Percentiles rank a stretch among this genome's conserved stretches.
These are phyloP conservation scores for Drosophila prolongata DNA, from an alignment of 2,888 invertebrate species.

Conservation along the genomic window DNA sequence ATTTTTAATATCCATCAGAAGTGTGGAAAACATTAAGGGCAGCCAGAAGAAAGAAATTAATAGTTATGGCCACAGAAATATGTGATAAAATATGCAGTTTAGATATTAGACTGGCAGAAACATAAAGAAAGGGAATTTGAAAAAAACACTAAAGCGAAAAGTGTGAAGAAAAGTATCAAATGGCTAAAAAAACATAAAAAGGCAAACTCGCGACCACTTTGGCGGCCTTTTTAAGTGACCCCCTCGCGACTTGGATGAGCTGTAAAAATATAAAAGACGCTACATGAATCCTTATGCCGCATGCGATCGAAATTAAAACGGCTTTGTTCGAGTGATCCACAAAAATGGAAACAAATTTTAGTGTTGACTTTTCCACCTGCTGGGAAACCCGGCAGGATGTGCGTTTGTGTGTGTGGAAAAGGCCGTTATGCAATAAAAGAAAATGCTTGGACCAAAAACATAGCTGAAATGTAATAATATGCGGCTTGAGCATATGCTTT, in stretches of 20 bases:
- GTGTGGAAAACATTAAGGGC: conserved; percentile 73
- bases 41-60: conserved; percentile 33
- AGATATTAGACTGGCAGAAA: conserved; percentile 49
- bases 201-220: conserved; percentile 14
- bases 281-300: conserved; percentile 64
- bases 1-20: conserved; percentile 69
- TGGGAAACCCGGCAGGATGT: conserved; percentile 40
- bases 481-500: conserved; percentile 8
- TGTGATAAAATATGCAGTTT: conserved; percentile 55
- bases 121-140: conserved; percentile 42
- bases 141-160: conserved; percentile 54
- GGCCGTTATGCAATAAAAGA: conserved; percentile 26
- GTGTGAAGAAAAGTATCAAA: conserved; percentile 77
- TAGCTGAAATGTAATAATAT: conserved; percentile 47
- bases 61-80: conserved; percentile 44
- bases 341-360: conserved; percentile 6
- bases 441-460: conserved; percentile 5
- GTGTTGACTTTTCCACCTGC: conserved; percentile 37
- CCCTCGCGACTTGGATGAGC: conserved; percentile 57
- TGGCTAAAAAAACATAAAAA: conserved; percentile 53
- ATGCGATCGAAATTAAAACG: conserved; percentile 42
- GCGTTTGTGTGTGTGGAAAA: conserved; percentile 17
- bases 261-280: conserved; percentile 77
- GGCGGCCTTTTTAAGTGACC: conserved; percentile 49
- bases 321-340: conserved; percentile 34